Evolutionary conservation across 2,888 invertebrate species (phyloP), one percentile per base, ranked within the genome.

Genomic region (Trimorus sp.): DNA sequence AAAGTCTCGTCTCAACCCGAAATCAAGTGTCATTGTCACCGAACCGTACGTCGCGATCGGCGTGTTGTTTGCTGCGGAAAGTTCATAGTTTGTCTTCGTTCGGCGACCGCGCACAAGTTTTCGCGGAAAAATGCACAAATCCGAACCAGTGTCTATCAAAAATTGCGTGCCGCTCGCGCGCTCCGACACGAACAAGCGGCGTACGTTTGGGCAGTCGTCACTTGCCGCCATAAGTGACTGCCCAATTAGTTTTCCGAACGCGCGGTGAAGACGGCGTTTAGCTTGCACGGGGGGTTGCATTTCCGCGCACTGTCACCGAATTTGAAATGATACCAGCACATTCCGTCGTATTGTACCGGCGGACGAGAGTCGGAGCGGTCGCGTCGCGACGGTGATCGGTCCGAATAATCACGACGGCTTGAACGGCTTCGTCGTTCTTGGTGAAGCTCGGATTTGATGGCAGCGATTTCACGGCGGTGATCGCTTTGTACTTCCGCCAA

Each of bases 241-340:
- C n/a, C 51, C 51, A 60, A 40, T 37, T 53, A 14, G 9, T 38
- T 14, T 15, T 40, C n/a, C 51, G 51, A 11, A 51, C 53, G 71
- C 60, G 12, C 4, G 0, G 8, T 59, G n/a, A n/a, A n/a, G n/a
- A n/a, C n/a, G n/a, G n/a, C n/a, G n/a, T n/a, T n/a, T n/a, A n/a
- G n/a, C n/a, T n/a, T 14, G 60, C 71, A 71, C 9, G 71, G 62
- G 16, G 59, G 7, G 7, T 26, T 51, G 15, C 60, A 71, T 1
- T 53, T 71, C 4, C 58, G 15, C 0, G 62, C 71, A 11, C 36
- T 26, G 1, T n/a, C 38, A 1, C 65, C 51, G 51, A 51, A 65
- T 1, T 26, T 49, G 37, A 8, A 8, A n/a, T 63, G 63, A 9
- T 49, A 63, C 36, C 36, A 63, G 9, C 63, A 63, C 36, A 63